Base-by-base conservation (phyloP, 1,140 invertebrate species). In the Drosophila pachea region DNA sequence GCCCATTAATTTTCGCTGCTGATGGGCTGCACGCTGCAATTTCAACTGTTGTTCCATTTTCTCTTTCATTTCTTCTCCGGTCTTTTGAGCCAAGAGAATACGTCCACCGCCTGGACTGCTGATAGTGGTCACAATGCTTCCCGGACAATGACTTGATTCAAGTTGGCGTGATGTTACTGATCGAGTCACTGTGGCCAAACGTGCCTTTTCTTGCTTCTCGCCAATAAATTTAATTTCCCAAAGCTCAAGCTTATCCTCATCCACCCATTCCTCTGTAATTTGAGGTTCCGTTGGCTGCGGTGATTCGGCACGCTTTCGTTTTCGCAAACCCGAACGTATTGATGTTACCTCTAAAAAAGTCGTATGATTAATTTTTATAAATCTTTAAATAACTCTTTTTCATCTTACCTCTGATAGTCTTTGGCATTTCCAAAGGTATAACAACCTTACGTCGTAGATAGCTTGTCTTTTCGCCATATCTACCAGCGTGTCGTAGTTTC, bases 221-320 rank as follows among this genome's bases (percentile, higher is more conserved):
- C 96, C 96, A 90, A 98, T 99, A 73, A 96, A 95, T 86, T 97
- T 96, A 42, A 99, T 98, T 91, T 99, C 97, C 97, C 97, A 99
- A 0, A 99, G 88, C 89, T 99, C 97, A 16, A 99, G 90, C 83
- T 97, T 96, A 77, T 98, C 97, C 90, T 99, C 98, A 66, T 98
- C 96, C 0, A 98, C 94, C 97, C 98, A 99, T 86, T 96, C 95
- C 90, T 99, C 97, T 5, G 94, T 94, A 6, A 97, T 95, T 90
- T 97, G 95, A 1, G 97, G 97, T 78, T 97, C 95, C 7, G 94
- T 96, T 70, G 94, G 96, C 87, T 96, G 95, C 0, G 96, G 96
- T 6, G 95, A 95, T 91, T 97, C 96, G 0, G 95, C 95, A 43
- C 95, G 92, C 88, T 97, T 97, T 40, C 97, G 91, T 91, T 99